Evolutionary conservation across 2,113 vertebrate genomes (phyloP).

Genomic region (Apodemus sylvaticus): DNA sequence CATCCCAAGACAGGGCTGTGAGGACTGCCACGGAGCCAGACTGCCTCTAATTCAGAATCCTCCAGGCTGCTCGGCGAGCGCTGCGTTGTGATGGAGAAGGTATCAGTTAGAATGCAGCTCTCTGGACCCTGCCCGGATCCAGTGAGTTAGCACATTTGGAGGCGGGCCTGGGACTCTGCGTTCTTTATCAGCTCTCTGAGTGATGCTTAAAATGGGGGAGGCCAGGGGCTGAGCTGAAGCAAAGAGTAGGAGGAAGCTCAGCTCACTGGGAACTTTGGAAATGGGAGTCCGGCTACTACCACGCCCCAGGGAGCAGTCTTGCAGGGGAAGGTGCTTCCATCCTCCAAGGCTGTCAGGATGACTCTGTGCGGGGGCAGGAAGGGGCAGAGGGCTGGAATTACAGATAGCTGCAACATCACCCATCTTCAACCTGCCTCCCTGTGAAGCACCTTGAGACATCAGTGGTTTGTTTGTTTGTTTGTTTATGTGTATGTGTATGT

Average conservation of each 20-base stretch:
- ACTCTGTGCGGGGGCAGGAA: neutral
- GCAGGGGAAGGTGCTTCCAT: fast-evolving
- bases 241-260: no score
- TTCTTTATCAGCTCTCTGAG: neutral
- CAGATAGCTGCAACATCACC: fast-evolving
- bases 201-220: neutral
- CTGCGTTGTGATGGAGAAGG: fast-evolving
- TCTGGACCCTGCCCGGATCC: neutral
- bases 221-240: neutral
- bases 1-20: fast-evolving
- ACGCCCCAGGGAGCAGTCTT: neutral
- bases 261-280: neutral
- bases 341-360: neutral
- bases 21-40: neutral
- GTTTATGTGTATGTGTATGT: no score
- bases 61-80: neutral
- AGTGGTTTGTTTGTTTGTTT: neutral
- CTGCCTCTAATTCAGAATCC: neutral
- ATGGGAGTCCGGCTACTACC: neutral
- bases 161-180: neutral
- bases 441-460: fast-evolving
- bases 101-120: neutral
- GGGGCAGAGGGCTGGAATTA: no score
- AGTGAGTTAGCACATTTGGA: neutral
- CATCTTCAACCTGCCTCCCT: neutral